phyloP scores from a whole-genome alignment of 2,113 vertebrate species.

The Xenopus laevis region DNA sequence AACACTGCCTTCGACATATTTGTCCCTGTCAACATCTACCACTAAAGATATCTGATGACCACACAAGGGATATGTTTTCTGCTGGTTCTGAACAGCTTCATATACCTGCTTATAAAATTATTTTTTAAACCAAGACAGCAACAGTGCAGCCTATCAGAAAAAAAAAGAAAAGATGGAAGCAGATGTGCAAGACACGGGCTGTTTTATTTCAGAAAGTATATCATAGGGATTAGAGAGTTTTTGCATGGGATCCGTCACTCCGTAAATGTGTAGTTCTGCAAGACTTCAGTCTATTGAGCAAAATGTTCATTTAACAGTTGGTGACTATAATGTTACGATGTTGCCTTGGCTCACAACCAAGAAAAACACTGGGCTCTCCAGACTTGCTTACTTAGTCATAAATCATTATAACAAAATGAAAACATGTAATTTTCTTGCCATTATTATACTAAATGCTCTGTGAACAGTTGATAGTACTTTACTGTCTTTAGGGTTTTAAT shows the following conservation, averaged over 20 bases:
- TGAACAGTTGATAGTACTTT: conserved; percentile 25
- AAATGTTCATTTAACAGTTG: conserved; percentile 19
- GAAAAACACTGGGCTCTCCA: conserved; percentile 15
- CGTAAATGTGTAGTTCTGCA: neutral
- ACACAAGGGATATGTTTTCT: no score
- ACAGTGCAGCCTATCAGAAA: no score
- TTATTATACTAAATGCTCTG: conserved; percentile 24
- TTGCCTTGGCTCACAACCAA: conserved; percentile 17
- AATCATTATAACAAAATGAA: conserved; percentile 43
- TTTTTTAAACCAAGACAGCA: no score
- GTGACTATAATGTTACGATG: conserved; percentile 41
- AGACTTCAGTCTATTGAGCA: conserved; percentile 16
- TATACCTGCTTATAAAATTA: no score
- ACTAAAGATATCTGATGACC: no score
- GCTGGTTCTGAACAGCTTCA: no score
- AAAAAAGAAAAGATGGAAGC: neutral
- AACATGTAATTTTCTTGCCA: conserved; percentile 33
- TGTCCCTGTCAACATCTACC: no score
- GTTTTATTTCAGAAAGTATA: neutral
- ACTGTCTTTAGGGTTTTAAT: conserved; percentile 24
- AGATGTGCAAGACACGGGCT: neutral
- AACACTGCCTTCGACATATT: no score
- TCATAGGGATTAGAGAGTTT: conserved; percentile 9
- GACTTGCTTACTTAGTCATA: conserved; percentile 40
- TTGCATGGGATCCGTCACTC: neutral